Evolutionary conservation across 2,113 vertebrate genomes (phyloP).

Genomic region (Neomonachus schauinslandi): DNA sequence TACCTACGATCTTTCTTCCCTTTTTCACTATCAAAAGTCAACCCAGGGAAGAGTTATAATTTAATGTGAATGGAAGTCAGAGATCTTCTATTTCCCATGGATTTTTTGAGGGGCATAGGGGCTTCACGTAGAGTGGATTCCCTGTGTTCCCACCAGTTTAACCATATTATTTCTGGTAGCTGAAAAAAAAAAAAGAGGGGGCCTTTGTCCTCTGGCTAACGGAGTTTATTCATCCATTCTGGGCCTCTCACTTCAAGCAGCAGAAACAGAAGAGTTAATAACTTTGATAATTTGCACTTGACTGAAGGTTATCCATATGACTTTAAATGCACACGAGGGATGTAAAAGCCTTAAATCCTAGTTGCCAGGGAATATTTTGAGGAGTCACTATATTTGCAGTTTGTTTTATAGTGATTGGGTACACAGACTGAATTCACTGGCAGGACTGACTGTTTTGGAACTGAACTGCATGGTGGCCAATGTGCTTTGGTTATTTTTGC

Average conservation of each 20-base stretch:
- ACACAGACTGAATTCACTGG: neutral
- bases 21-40: neutral
- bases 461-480: neutral
- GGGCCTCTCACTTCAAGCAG: neutral
- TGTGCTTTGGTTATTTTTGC: neutral
- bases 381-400: neutral
- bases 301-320: neutral
- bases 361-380: neutral
- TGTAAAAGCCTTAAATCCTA: neutral
- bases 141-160: neutral
- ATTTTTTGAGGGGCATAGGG: neutral
- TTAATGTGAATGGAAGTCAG: neutral
- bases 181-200: neutral
- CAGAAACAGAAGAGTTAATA: neutral
- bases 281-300: neutral
- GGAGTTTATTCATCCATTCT: neutral
- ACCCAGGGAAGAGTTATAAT: neutral
- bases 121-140: neutral
- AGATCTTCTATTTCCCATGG: neutral
- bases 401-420: neutral
- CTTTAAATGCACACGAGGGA: neutral
- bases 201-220: neutral
- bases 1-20: neutral
- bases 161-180: neutral
- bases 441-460: neutral